These are phyloP conservation scores for Neoniphon sammara DNA, from an alignment of 2,797 vertebrate species.

Conservation along the genomic window DNA sequence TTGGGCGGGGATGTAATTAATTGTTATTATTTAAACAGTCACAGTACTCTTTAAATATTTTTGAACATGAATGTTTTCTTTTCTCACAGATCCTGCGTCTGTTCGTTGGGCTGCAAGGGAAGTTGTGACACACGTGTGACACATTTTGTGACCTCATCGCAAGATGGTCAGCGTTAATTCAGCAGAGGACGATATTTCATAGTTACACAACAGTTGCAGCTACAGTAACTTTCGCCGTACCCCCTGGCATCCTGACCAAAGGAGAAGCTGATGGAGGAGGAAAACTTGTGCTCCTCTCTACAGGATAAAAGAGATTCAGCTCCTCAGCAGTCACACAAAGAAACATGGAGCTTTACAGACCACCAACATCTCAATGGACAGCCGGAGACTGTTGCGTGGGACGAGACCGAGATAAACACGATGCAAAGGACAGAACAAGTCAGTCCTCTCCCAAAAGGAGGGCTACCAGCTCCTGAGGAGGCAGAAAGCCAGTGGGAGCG, in stretches of 20 bases:
- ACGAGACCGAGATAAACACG: constrained; percentile 28
- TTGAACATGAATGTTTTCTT: constrained; percentile 17
- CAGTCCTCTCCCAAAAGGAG: constrained; percentile 3
- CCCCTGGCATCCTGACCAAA: constrained; percentile 15
- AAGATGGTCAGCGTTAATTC: constrained; percentile 34
- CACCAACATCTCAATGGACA: constrained; percentile 55
- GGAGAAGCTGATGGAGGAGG: constrained; percentile 73
- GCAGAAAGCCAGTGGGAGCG: constrained; percentile 66
- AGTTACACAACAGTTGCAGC: constrained; percentile 25
- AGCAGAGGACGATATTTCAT: constrained; percentile 40
- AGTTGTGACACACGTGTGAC: constrained; percentile 11
- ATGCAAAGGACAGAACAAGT: constrained; percentile 14
- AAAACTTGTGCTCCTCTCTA: constrained; percentile 45
- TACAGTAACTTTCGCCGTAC: constrained; percentile 17
- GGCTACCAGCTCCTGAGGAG: constrained; percentile 36
- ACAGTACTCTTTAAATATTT: not conserved
- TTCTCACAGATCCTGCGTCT: constrained; percentile 47
- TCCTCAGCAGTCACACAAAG: constrained; percentile 28
- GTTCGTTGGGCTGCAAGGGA: constrained; percentile 1
- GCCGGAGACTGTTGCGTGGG: constrained; percentile 32
- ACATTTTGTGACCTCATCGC: constrained; percentile 16
- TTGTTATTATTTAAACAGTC: not conserved
- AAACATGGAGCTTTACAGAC: constrained; percentile 34
- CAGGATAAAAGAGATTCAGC: constrained; percentile 41
- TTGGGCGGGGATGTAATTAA: not conserved